phyloP scores from a whole-genome alignment of 2,888 invertebrate genomes.

The Ophraella communa region DNA sequence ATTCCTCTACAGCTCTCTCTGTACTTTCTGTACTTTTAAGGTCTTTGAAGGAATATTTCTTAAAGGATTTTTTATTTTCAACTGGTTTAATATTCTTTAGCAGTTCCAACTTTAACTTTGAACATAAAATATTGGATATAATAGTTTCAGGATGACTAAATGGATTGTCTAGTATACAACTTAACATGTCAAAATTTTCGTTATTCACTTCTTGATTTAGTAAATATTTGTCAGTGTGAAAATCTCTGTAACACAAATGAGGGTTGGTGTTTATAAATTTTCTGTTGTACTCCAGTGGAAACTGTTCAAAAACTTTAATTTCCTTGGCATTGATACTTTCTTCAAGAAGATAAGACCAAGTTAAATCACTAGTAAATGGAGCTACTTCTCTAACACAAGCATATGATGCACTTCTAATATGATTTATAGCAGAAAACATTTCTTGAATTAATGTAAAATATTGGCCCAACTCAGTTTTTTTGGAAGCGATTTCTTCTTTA shows the following conservation, averaged over 20 bases:
- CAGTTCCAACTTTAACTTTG: conserved; percentile 34
- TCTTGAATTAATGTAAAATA: conserved; percentile 27
- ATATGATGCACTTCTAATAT: conserved; percentile 30
- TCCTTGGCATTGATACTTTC: conserved; percentile 34
- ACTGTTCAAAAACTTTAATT: conserved; percentile 37
- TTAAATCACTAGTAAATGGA: conserved; percentile 35
- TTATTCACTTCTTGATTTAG: conserved; percentile 32
- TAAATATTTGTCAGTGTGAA: conserved; percentile 35
- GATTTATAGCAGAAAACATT: conserved; percentile 25
- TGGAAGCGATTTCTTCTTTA: conserved; percentile 37
- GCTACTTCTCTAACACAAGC: conserved; percentile 35
- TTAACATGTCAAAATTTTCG: conserved; percentile 35
- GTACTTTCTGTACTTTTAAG: conserved; percentile 39
- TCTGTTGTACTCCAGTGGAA: conserved; percentile 43
- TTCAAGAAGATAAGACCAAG: conserved; percentile 38
- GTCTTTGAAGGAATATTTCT: conserved; percentile 37
- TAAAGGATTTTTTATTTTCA: conserved; percentile 5
- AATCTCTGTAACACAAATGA: conserved; percentile 36
- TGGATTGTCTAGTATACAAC: conserved; percentile 39
- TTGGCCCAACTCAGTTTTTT: conserved; percentile 12
- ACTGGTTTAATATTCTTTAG: conserved; percentile 24
- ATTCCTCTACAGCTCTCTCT: conserved; percentile 34
- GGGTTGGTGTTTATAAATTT: conserved; percentile 36
- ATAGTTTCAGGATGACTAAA: conserved; percentile 40
- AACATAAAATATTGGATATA: conserved; percentile 35